These are phyloP conservation scores for Pelmatolapia mariae DNA, from an alignment of 2,113 vertebrate species.

Conservation along the genomic window DNA sequence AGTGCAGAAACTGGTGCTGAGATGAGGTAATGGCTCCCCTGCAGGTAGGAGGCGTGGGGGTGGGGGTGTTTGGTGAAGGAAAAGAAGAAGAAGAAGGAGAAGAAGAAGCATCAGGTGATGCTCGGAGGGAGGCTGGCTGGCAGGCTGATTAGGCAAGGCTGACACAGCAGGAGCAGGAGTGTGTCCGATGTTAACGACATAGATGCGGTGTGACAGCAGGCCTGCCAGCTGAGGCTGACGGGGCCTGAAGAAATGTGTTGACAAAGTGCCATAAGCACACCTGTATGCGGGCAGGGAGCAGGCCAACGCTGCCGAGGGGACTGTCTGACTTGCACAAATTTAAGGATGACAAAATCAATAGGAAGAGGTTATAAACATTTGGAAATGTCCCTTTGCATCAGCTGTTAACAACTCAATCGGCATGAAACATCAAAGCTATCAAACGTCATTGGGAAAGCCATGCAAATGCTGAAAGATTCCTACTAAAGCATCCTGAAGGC, in stretches of 20 bases:
- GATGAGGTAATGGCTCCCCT: slow-evolving; percentile 6
- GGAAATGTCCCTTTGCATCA: background rate
- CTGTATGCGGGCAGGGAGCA: background rate
- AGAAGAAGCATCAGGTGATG: slow-evolving; percentile 7
- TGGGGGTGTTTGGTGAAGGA: background rate
- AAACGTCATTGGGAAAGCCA: background rate
- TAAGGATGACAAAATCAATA: background rate
- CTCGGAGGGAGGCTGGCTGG: background rate
- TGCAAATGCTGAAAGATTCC: background rate
- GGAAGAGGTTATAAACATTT: background rate
- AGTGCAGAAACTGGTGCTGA: background rate
- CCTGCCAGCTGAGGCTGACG: background rate
- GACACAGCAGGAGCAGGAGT: background rate
- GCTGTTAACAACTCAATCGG: background rate
- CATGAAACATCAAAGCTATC: background rate
- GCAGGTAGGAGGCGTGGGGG: background rate
- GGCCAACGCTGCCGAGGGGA: background rate
- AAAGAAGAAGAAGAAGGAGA: background rate
- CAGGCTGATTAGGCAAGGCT: background rate
- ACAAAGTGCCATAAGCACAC: background rate
- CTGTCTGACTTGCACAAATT: background rate
- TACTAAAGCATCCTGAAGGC: background rate
- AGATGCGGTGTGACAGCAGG: background rate
- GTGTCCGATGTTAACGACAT: background rate
- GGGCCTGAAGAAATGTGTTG: background rate